A percentile compares a stretch with the other conserved stretches of the same genome.
These are phyloP conservation scores for Sepioteuthis lessoniana DNA, from an alignment of 2,888 invertebrate genomes.

Conservation along the genomic window DNA sequence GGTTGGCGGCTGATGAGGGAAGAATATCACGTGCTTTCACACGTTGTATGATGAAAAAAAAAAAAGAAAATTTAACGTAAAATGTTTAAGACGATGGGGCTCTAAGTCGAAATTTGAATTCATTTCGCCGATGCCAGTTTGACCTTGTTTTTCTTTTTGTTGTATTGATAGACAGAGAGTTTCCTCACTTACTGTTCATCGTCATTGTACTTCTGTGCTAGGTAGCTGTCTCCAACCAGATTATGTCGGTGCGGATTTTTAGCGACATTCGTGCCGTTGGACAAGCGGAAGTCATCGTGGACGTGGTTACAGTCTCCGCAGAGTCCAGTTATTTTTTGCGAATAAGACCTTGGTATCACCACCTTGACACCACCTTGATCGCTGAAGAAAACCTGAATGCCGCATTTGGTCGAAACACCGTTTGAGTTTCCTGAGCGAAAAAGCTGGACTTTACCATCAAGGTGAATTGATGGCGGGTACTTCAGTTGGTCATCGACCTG, in stretches of 20 bases:
- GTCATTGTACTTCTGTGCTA: constrained; percentile 57
- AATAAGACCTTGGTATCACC: constrained; percentile 51
- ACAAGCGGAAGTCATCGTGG: constrained; percentile 55
- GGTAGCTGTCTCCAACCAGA: constrained; percentile 2
- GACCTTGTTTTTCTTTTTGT: too few species aligned
- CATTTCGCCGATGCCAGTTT: too few species aligned
- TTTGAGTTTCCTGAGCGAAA: constrained; percentile 52
- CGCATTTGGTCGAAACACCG: constrained; percentile 51
- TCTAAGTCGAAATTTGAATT: too few species aligned
- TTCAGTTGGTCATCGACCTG: constrained; percentile 52
- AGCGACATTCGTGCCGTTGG: constrained; percentile 54
- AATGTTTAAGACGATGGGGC: too few species aligned
- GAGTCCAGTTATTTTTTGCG: constrained; percentile 54
- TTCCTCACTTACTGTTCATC: constrained; percentile 24
- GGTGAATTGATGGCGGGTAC: constrained; percentile 51
- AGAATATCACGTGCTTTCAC: too few species aligned
- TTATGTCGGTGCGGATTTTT: constrained; percentile 36
- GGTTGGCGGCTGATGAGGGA: too few species aligned
- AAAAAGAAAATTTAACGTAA: too few species aligned
- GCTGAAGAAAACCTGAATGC: constrained; percentile 56
- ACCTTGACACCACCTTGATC: constrained; percentile 54
- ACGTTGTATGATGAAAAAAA: too few species aligned
- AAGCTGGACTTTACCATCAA: constrained; percentile 50
- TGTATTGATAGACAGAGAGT: neutral
- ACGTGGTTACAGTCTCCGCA: constrained; percentile 61